phyloP scores from a whole-genome alignment of 2,888 invertebrate genomes.

The Caenorhabditis auriculariae region DNA sequence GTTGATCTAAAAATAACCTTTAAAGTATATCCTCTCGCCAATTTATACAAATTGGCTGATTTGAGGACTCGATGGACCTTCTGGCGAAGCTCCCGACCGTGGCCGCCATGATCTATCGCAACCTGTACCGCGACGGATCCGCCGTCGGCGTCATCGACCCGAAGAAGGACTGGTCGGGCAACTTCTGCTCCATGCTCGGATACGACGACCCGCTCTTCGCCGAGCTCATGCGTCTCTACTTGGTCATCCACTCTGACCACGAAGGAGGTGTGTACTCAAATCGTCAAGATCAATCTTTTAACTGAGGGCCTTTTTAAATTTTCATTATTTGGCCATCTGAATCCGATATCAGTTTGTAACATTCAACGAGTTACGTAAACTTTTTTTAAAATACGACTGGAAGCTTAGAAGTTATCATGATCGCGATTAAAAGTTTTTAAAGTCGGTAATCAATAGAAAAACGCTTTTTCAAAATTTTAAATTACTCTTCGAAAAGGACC shows the following conservation, averaged over 20 bases:
- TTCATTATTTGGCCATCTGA: no score
- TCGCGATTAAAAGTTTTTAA: no score
- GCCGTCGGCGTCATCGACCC: constrained; percentile 85
- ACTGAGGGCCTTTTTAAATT: no score
- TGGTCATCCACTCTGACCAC: constrained; percentile 81
- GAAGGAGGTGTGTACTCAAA: constrained; percentile 71
- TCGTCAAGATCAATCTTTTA: no score
- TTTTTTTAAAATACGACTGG: no score
- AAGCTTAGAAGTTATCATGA: no score
- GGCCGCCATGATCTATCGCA: constrained; percentile 90
- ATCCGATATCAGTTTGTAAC: no score
- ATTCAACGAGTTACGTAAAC: no score
- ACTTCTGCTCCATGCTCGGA: constrained; percentile 88
- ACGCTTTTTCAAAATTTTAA: no score
- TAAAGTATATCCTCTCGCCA: background rate
- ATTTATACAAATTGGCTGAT: constrained; percentile 71
- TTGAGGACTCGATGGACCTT: constrained; percentile 90
- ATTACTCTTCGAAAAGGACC: no score
- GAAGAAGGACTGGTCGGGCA: constrained; percentile 83
- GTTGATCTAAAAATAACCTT: no score
- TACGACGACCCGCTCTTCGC: constrained; percentile 79
- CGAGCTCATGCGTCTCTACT: constrained; percentile 87
- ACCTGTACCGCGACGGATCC: constrained; percentile 81
- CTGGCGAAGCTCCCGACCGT: constrained; percentile 91
- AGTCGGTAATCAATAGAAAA: no score